Evolutionary conservation across 2,888 invertebrate genomes (phyloP), one percentile per base, ranked within the genome.

Genomic region (Scaptomyza parva): DNA sequence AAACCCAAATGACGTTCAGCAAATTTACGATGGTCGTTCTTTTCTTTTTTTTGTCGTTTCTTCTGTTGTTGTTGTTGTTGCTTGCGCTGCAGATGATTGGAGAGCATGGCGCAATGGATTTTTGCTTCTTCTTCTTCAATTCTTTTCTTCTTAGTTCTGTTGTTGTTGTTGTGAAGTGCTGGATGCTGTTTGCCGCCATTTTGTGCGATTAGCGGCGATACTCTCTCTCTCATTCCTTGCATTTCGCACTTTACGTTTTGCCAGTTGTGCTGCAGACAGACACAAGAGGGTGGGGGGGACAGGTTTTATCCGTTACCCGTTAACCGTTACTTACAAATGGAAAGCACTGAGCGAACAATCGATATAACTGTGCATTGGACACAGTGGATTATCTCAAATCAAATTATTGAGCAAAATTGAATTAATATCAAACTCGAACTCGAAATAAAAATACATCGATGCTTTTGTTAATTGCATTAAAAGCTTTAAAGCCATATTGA

Each of bases 151-250:
- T 48, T 41, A 18, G 39, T 45, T 24, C 17, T 17, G 17, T 37
- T 17, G 9, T 37, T 45, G 12, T 43, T 33, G 28, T 28, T 28
- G 28, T 43, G n/a, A n/a, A n/a, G n/a, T 53, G 48, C 35, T 44
- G 44, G 17, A 33, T 63, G 61, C 48, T 70, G 61, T 55, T 78
- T 85, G 85, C 76, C 78, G 86, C 82, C 82, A 82, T 87, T 82
- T 82, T 85, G 82, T 85, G 71, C 85, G 88, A 82, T 82, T 87
- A 81, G 82, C 78, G 64, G 70, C 59, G 63, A 60, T 73, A 30
- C 58, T 52, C 58, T 59, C 57, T 22, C 22, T 22, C 28, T 57
- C 48, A 33, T 52, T 35, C 70, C 28, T 20, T 17, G n/a, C 30
- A 30, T n/a, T 39, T 24, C 14, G 14, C 51, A 43, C 26, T 76